Evolutionary conservation across 2,797 vertebrate genomes (phyloP).

Genomic region (Hippopotamyrus pictus): DNA sequence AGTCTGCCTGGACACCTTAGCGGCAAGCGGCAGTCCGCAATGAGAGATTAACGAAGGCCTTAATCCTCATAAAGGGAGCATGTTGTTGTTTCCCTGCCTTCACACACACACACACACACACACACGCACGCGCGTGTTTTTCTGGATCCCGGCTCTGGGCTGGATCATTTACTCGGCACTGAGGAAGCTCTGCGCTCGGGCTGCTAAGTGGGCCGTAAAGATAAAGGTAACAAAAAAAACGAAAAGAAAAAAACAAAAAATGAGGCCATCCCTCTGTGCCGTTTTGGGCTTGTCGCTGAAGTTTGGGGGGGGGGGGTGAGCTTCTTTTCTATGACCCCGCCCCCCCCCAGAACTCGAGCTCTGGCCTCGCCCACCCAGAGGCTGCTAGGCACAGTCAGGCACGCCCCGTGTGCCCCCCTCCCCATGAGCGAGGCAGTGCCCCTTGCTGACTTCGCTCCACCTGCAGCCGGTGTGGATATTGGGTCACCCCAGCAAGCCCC

Average conservation of each 20-base stretch:
- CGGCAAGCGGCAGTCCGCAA: constrained; percentile 95
- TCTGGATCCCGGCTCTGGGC: constrained; percentile 20
- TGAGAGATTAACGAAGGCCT: constrained; percentile 98
- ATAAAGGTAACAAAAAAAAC: background rate
- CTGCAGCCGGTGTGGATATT: constrained; percentile 23
- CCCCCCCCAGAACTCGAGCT: background rate
- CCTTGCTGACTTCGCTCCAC: constrained; percentile 10
- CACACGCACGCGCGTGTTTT: constrained; percentile 24
- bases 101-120: background rate
- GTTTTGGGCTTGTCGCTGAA: background rate
- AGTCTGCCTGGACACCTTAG: constrained; percentile 85
- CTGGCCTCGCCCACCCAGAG: background rate
- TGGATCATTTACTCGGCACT: constrained; percentile 31
- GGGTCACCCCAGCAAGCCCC: constrained; percentile 21
- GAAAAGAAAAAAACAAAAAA: background rate
- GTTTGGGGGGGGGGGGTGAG: background rate
- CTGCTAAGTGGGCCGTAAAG: background rate
- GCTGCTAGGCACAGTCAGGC: background rate
- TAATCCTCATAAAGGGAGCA: constrained; percentile 90
- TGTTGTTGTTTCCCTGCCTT: constrained; percentile 66
- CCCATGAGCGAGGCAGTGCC: background rate
- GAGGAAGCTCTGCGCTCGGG: background rate
- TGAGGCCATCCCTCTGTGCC: background rate
- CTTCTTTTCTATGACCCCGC: background rate
- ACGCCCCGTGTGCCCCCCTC: background rate